Percentiles rank a stretch among this genome's conserved stretches.
Conservation (phyloP, 2,797 vertebrate species). For the Decapterus maruadsi region DNA sequence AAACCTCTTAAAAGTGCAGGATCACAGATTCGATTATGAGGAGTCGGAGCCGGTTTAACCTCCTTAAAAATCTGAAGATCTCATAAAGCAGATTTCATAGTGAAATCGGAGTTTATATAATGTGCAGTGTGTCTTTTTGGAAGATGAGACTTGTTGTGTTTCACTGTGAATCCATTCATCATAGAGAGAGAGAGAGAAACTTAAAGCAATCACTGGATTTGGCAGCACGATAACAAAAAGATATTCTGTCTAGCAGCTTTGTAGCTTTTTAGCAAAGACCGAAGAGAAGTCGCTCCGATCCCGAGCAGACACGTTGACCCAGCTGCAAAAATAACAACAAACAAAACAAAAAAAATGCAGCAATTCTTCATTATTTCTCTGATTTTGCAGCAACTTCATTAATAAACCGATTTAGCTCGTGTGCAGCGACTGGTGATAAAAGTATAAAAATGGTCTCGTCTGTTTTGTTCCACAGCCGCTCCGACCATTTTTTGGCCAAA, state of each 20-base stretch:
- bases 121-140: neutral
- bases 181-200: neutral
- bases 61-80: neutral
- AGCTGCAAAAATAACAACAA: too few species aligned
- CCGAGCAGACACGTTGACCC: neutral
- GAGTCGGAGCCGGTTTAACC: neutral
- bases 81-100: neutral
- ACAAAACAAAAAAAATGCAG: neutral
- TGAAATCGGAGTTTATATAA: neutral
- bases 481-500: slow-evolving; percentile 34
- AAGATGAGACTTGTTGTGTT: neutral
- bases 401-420: neutral
- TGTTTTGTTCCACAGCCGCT: neutral
- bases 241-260: slow-evolving; percentile 1
- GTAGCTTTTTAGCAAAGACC: slow-evolving; percentile 14
- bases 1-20: neutral
- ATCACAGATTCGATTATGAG: neutral
- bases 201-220: neutral
- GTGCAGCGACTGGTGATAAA: neutral
- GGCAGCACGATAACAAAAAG: neutral
- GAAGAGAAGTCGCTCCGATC: neutral
- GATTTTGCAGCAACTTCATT: slow-evolving; percentile 45
- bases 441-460: slow-evolving; percentile 8
- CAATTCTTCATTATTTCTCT: slow-evolving; percentile 27
- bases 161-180: neutral